A percentile compares a stretch with the other conserved stretches of the same genome.
Conservation (phyloP, 2,113 vertebrate species). For the Fukomys damarensis region DNA sequence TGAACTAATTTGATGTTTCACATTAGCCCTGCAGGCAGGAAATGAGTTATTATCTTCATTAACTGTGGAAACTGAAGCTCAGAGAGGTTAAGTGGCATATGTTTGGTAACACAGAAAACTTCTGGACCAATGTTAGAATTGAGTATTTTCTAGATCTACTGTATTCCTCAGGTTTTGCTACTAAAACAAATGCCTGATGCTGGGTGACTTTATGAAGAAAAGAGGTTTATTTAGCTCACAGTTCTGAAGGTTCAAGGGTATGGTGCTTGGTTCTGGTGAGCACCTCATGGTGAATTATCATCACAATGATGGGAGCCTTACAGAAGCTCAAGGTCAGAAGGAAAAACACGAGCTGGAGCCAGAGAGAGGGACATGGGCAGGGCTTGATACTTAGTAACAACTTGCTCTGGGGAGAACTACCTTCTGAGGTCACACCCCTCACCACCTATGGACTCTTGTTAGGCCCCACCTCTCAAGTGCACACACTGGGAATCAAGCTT, state of each 20-base stretch:
- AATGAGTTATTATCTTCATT: background rate
- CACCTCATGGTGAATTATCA: background rate
- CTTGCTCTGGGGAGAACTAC: background rate
- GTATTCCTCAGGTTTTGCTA: background rate
- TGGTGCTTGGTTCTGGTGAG: background rate
- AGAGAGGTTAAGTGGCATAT: background rate
- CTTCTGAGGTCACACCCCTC: background rate
- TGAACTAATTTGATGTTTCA: conserved; percentile 21
- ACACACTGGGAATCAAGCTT: background rate
- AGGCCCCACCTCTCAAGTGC: background rate
- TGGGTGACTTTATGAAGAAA: background rate
- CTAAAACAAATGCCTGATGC: background rate
- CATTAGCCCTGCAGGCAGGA: background rate
- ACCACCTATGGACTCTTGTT: background rate
- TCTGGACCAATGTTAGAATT: background rate
- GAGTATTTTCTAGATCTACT: background rate
- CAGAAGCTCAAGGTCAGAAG: background rate
- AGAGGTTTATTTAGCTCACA: background rate
- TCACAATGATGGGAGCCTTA: background rate
- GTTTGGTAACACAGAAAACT: conserved; percentile 2
- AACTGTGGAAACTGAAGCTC: conserved; percentile 6
- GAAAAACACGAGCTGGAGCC: background rate
- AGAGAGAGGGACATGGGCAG: background rate
- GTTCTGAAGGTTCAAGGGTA: background rate
- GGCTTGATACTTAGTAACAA: background rate